Percentiles rank a stretch among this genome's conserved stretches.
Evolutionary conservation across 2,888 invertebrate species (phyloP).

Genomic region (Gymnoscelis rufifasciata): DNA sequence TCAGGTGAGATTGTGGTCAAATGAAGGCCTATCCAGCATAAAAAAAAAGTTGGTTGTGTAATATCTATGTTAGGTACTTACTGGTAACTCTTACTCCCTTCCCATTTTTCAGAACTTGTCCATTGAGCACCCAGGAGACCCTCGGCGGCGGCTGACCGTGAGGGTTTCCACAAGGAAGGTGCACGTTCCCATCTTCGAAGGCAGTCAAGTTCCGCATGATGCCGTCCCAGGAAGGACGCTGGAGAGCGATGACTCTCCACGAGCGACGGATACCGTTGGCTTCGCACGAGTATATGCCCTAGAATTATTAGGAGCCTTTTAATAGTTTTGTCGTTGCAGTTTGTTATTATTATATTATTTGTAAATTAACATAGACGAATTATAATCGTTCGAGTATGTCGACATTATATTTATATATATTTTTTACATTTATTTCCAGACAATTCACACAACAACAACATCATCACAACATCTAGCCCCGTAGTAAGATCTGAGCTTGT

Average conservation of each 20-base stretch:
- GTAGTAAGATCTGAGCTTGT: too few relatives aligned
- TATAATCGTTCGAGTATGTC: too few relatives aligned
- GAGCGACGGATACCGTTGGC: conserved; percentile 79
- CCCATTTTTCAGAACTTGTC: conserved; percentile 80
- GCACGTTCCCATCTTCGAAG: conserved; percentile 68
- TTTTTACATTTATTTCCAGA: too few relatives aligned
- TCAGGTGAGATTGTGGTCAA: too few relatives aligned
- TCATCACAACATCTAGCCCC: too few relatives aligned
- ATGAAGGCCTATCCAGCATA: too few relatives aligned
- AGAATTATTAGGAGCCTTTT: conserved; percentile 30
- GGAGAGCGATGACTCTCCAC: conserved; percentile 61
- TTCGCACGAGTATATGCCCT: conserved; percentile 89
- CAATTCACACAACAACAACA: too few relatives aligned
- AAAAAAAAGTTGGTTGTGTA: too few relatives aligned
- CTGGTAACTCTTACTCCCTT: conserved; percentile 53
- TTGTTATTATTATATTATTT: too few relatives aligned
- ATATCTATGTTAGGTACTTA: conserved; percentile 38
- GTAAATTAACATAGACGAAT: too few relatives aligned
- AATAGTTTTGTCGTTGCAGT: background rate
- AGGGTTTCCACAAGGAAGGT: conserved; percentile 77
- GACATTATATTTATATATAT: too few relatives aligned
- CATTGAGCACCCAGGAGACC: conserved; percentile 92
- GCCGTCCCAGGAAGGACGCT: conserved; percentile 76
- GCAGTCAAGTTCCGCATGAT: conserved; percentile 70
- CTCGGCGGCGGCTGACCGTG: conserved; percentile 86